Evolutionary conservation across 2,888 invertebrate species (phyloP), one percentile per base, ranked within the genome.

Genomic region (Hoplodrina ambigua): DNA sequence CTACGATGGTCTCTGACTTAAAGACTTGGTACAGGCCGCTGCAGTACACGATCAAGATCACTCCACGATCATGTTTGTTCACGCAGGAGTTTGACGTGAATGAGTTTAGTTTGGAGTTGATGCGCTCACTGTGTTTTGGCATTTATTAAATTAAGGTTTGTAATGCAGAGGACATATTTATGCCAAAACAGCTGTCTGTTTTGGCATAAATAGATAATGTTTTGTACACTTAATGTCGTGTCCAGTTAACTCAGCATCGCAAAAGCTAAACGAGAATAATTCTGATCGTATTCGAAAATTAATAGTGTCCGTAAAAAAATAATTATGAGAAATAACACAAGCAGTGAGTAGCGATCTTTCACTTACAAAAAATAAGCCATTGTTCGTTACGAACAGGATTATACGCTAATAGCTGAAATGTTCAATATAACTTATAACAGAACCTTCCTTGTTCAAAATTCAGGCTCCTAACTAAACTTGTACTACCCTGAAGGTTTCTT

Each of bases 391-490:
- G 70, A 68, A 63, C 59, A 30, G 41, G 55, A 56, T 80, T 82
- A 80, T 80, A 68, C 67, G 3, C 58, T 77, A 72, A 69, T 74
- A 72, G 72, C 75, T 72, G 33, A 61, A 78, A 72, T 75, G 66
- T 66, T 67, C 85, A 74, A 86, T 76, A 69, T 71, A 85, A 81
- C 79, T 80, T 80, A 69, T 58, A 75, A 69, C 69, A 75, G 46
- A 19, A 49, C 56, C 49, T 64, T 69, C 71, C 60, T 69, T 72
- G 66, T 67, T 69, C n/a, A 62, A 71, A 76, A 41, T 81, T 72
- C 46, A 63, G 49, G 53, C 33, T 60, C 10, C 19, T 25, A 46
- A 70, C 33, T 50, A 5, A 77, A 77, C 56, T 46, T 77, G 19
- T 70, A 19, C 4, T 15, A 8, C 54, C 54, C 17, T 76, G 37